Percentiles rank a stretch among this genome's conserved stretches.
Evolutionary conservation across 2,888 invertebrate species (phyloP).

Genomic region (Amphiduros pacificus): DNA sequence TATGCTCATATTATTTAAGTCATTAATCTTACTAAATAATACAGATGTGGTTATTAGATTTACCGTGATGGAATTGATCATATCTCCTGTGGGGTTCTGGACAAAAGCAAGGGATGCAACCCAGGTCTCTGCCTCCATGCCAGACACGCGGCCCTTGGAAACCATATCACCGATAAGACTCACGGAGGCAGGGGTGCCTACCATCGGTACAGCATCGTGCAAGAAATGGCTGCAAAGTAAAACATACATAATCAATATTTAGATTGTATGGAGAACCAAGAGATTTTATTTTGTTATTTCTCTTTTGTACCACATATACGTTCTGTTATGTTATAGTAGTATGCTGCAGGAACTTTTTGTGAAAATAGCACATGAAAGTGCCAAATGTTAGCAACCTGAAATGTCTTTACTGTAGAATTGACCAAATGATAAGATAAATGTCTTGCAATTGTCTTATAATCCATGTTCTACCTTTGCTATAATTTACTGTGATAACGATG

Average conservation of each 20-base stretch:
- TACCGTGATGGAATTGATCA: conserved; percentile 12
- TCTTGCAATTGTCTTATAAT: too few species aligned
- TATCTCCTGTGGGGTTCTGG: conserved; percentile 31
- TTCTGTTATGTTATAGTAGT: background rate
- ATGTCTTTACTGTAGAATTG: too few species aligned
- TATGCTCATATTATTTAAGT: background rate
- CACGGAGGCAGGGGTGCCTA: conserved; percentile 81
- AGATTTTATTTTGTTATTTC: background rate
- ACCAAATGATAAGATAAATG: too few species aligned
- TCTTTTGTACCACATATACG: background rate
- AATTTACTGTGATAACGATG: too few species aligned
- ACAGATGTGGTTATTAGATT: background rate
- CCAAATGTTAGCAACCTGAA: background rate
- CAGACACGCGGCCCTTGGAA: conserved; percentile 67
- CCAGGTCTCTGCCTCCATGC: conserved; percentile 76
- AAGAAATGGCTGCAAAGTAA: conserved; percentile 66
- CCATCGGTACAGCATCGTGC: conserved; percentile 82
- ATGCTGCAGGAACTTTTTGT: background rate
- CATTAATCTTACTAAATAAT: background rate
- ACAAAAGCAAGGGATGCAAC: conserved; percentile 82
- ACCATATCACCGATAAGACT: conserved; percentile 82
- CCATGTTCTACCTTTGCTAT: too few species aligned
- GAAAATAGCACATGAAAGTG: background rate
- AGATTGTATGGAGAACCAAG: too few species aligned
- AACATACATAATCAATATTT: too few species aligned